These are phyloP conservation scores for Eristalinus aeneus DNA, from an alignment of 2,888 invertebrate genomes.

Conservation along the genomic window DNA sequence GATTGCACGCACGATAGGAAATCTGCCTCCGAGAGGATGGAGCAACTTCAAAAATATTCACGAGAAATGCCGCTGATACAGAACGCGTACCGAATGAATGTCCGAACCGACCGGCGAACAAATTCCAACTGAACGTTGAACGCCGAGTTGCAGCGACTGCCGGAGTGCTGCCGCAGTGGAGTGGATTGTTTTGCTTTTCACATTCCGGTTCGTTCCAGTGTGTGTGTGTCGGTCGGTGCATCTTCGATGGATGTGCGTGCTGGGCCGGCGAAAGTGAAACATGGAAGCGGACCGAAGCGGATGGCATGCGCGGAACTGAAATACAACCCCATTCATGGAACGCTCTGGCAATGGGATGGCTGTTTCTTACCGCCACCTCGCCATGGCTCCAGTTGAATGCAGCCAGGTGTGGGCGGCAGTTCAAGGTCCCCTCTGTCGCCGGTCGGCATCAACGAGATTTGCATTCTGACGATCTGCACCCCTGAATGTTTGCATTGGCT, in stretches of 20 bases:
- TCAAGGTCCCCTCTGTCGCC: background rate
- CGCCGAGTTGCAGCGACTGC: constrained; percentile 48
- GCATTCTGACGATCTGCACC: constrained; percentile 33
- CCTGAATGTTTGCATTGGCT: constrained; percentile 45
- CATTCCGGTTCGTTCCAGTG: constrained; percentile 14
- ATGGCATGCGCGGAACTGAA: constrained; percentile 51
- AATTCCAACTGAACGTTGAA: constrained; percentile 64
- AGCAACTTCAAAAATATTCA: constrained; percentile 24
- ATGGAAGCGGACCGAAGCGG: constrained; percentile 1
- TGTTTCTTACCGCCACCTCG: background rate
- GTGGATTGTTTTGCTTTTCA: constrained; percentile 61
- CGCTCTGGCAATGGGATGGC: constrained; percentile 24
- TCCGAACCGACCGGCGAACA: constrained; percentile 68
- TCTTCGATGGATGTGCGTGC: background rate
- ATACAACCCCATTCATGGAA: constrained; percentile 70
- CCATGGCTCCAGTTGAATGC: background rate
- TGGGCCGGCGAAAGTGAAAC: background rate
- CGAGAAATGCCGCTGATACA: constrained; percentile 27
- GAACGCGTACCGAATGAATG: background rate
- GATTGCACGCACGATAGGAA: background rate
- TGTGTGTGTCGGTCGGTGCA: constrained; percentile 6
- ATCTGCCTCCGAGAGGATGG: constrained; percentile 1
- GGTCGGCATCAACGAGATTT: constrained; percentile 1
- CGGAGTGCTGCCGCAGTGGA: constrained; percentile 8
- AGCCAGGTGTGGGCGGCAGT: background rate